Evolutionary conservation across 1,140 invertebrate species (phyloP).

Genomic region (Tachypleus tridentatus): DNA sequence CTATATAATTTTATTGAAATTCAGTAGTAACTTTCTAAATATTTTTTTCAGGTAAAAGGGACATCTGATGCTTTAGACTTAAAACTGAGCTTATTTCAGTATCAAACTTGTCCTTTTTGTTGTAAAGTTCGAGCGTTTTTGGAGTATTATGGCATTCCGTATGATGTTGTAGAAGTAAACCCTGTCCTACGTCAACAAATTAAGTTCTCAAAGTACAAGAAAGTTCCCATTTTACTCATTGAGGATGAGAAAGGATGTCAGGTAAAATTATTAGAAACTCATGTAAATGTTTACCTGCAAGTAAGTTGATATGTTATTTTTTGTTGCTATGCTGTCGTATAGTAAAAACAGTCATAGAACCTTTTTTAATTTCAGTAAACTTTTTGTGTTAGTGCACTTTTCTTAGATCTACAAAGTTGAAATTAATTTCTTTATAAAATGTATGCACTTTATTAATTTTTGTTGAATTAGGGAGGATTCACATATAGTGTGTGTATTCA

Average conservation of each 20-base stretch:
- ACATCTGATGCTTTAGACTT: conserved; percentile 38
- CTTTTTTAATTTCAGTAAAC: no score
- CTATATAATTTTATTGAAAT: no score
- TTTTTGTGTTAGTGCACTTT: no score
- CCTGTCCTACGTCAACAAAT: conserved; percentile 80
- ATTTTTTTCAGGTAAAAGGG: conserved; percentile 13
- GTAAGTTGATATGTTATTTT: no score
- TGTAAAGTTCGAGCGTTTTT: conserved; percentile 90
- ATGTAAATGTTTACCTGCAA: conserved; percentile 27
- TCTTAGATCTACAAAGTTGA: no score
- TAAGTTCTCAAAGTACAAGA: conserved; percentile 87
- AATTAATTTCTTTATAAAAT: no score
- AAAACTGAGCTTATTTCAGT: conserved; percentile 84
- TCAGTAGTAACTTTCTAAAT: background rate
- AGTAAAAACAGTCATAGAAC: no score
- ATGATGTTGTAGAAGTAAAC: conserved; percentile 94
- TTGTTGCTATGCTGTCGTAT: no score
- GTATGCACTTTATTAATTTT: no score
- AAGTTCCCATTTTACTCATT: conserved; percentile 86
- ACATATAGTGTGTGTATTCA: no score
- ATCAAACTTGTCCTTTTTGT: conserved; percentile 96
- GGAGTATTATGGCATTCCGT: conserved; percentile 86
- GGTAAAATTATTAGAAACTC: conserved; percentile 1
- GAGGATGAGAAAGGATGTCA: conserved; percentile 47
- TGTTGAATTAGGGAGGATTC: no score